Base-by-base conservation (phyloP, 2,113 vertebrate species). In the Turdus rufiventris region DNA sequence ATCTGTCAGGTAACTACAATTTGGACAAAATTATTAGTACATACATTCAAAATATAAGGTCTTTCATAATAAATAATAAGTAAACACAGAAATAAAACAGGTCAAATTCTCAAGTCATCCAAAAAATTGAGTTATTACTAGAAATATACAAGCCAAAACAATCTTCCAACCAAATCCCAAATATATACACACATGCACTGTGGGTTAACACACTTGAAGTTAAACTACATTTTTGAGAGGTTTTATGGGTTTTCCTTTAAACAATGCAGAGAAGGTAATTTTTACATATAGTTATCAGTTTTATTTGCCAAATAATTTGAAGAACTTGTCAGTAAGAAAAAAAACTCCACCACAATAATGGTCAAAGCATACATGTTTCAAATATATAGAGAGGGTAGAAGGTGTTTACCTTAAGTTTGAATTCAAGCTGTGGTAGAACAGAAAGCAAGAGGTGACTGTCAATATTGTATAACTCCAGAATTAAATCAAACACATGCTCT, bases 361-460 rank as follows among this genome's bases (percentile, higher is more conserved):
- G 36, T 36, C 48, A 87, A 89, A 88, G 62, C 25, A 91, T 13
- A 57, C 2, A 38, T 0, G 2, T 65, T 91, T 68, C 45, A 79
- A 68, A 63, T 29, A 51, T 2, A 58, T 1, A 47, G 16, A 25
- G 92, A 58, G 18, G 2, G 12, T 13, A 66, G 47, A 28, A 74
- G 74, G 10, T 25, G 71, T 25, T 97, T 98, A 99, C 99, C 99
- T 99, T 99, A 57, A 99, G 98, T 90, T 99, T 99, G 95, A 99
- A 99, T 97, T 99, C 99, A 29, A 99, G 98, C 96, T 99, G 99
- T 21, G 99, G 99, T 96, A 99, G 98, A 96, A 99, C 99, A 31
- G 99, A 99, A n/a, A 99, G 98, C 94, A 99, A 98, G 93, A 99
- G 98, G 93, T 99, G 99, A 95, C 99, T 98, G 97, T 99, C 99